A percentile compares a stretch with the other conserved stretches of the same genome.
Conservation (phyloP, 2,113 vertebrate species). For the Noturus placidus region DNA sequence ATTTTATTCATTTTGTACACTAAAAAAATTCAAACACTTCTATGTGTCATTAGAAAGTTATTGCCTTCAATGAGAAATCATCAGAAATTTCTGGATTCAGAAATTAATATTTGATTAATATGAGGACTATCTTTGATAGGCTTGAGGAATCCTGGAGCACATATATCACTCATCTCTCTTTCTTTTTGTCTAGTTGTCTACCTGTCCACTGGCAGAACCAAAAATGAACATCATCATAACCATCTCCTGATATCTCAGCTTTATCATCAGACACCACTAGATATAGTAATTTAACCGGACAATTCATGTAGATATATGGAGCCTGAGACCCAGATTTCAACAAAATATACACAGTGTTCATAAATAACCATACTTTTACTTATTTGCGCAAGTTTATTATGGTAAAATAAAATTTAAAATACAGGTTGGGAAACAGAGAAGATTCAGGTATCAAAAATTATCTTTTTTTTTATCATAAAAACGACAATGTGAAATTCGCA, state of each 20-base stretch:
- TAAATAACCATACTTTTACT: background rate
- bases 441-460: background rate
- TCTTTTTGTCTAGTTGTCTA: background rate
- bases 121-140: background rate
- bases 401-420: background rate
- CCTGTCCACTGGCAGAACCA: background rate
- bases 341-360: background rate
- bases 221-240: background rate
- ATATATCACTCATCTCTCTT: background rate
- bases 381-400: background rate
- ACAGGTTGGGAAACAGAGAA: background rate
- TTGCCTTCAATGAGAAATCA: background rate
- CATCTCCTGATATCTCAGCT: background rate
- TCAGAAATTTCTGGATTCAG: background rate
- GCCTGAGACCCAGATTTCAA: background rate
- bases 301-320: background rate
- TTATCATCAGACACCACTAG: background rate
- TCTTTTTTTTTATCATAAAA: background rate
- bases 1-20: background rate
- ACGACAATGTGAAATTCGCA: background rate
- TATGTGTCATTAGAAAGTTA: background rate
- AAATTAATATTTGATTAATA: background rate
- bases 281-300: background rate
- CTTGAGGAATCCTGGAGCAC: background rate
- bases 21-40: background rate